Evolutionary conservation across 2,888 invertebrate genomes (phyloP).

Genomic region (Chrysolina oricalcia): DNA sequence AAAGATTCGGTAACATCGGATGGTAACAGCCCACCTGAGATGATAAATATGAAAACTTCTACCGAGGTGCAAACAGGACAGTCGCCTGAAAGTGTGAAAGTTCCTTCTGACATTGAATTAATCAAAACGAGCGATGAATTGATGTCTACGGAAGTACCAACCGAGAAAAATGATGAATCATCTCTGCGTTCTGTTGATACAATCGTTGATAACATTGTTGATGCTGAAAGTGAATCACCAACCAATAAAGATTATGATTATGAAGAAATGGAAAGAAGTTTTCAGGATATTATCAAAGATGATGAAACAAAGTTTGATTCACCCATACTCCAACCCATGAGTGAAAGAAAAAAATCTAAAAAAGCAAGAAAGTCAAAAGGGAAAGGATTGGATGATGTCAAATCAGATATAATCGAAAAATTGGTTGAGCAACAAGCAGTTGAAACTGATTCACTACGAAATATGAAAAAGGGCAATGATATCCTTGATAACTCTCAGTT

Average conservation of each 20-base stretch:
- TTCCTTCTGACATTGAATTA: not conserved
- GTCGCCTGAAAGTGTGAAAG: not conserved
- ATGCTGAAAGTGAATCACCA: not conserved
- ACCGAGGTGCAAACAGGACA: not conserved
- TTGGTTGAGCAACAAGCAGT: not conserved
- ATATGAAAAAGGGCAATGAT: not conserved
- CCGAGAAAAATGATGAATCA: not conserved
- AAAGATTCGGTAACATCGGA: not conserved
- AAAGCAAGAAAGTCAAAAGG: not conserved
- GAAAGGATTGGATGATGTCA: not conserved
- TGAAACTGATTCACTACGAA: not conserved
- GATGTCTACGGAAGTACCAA: not conserved
- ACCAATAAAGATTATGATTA: not conserved
- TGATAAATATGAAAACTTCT: not conserved
- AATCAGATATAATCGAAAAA: not conserved
- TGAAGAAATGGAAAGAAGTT: slow-evolving; percentile 5
- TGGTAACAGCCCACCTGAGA: not conserved
- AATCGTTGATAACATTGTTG: no score
- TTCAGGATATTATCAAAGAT: not conserved
- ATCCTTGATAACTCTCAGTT: not conserved
- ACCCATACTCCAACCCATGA: not conserved
- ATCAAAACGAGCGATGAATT: not conserved
- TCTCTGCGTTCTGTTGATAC: no score
- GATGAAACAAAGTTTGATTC: not conserved
- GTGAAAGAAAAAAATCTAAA: not conserved